A percentile compares a stretch with the other conserved stretches of the same genome.
Evolutionary conservation across 2,797 vertebrate species (phyloP).

Genomic region (Coilia nasus): DNA sequence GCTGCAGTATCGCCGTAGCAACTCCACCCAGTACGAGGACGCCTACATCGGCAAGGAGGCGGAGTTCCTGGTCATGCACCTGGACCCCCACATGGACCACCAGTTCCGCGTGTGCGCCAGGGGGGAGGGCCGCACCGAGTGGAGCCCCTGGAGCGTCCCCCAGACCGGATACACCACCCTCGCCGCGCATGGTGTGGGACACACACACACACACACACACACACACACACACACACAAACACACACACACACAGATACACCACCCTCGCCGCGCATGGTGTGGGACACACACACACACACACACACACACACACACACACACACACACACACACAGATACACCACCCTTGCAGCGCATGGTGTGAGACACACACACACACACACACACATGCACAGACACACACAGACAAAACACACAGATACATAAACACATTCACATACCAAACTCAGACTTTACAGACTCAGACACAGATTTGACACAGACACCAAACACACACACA

Average conservation of each 20-base stretch:
- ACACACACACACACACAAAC: not conserved
- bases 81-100: constrained; percentile 87
- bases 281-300: not conserved
- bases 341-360: constrained; percentile 90
- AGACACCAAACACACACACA: not conserved
- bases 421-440: not conserved
- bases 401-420: not conserved
- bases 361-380: constrained; percentile 54
- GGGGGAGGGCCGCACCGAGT: constrained; percentile 91
- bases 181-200: constrained; percentile 83
- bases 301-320: not conserved
- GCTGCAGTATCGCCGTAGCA: constrained; percentile 85
- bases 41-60: constrained; percentile 86
- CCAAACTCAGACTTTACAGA: not conserved
- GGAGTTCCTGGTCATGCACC: constrained; percentile 89
- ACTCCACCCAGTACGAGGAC: constrained; percentile 86
- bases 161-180: constrained; percentile 85
- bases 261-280: constrained; percentile 89
- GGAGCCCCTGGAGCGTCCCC: constrained; percentile 95
- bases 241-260: constrained; percentile 67
- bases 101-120: constrained; percentile 92
- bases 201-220: not conserved
- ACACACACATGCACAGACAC: not conserved
- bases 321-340: constrained; percentile 51
- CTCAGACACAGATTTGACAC: not conserved